Percentiles rank a stretch among this genome's conserved stretches.
Evolutionary conservation across 2,797 vertebrate species (phyloP).

Genomic region (Rallus crepitans): DNA sequence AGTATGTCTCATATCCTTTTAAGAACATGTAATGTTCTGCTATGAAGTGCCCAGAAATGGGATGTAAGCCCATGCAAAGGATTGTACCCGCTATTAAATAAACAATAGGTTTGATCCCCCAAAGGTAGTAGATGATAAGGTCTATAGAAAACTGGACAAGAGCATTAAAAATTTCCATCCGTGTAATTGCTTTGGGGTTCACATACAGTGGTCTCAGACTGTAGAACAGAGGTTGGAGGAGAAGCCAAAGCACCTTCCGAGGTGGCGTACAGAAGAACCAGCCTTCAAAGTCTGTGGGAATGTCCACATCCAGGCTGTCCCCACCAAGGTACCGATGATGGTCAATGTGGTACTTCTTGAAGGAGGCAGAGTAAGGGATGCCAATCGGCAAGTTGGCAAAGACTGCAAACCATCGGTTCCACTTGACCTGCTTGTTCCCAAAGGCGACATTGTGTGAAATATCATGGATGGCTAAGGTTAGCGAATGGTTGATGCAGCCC

Average conservation of each 20-base stretch:
- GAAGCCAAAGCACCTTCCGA: conserved; percentile 94
- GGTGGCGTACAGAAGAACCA: conserved; percentile 94
- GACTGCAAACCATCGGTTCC: conserved; percentile 95
- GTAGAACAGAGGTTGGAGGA: conserved; percentile 92
- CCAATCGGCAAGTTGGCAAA: conserved; percentile 96
- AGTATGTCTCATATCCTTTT: conserved; percentile 97
- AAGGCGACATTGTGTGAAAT: conserved; percentile 98
- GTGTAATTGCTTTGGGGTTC: conserved; percentile 90
- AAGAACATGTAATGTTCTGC: conserved; percentile 98
- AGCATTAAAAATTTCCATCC: conserved; percentile 89
- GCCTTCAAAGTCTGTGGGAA: conserved; percentile 92
- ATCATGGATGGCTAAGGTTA: conserved; percentile 96
- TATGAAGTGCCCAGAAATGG: conserved; percentile 97
- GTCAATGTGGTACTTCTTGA: conserved; percentile 98
- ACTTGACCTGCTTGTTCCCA: conserved; percentile 86
- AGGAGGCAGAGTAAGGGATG: conserved; percentile 93
- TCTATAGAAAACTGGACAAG: conserved; percentile 85
- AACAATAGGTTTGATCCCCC: conserved; percentile 90
- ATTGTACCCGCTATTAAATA: conserved; percentile 93
- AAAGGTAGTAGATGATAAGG: conserved; percentile 84
- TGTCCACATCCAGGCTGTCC: conserved; percentile 91
- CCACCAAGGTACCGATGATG: conserved; percentile 97
- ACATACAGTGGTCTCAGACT: conserved; percentile 89
- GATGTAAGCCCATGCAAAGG: conserved; percentile 94
- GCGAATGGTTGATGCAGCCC: conserved; percentile 94